phyloP scores from a whole-genome alignment of 2,797 vertebrate genomes.

The Gambusia yucatana region DNA sequence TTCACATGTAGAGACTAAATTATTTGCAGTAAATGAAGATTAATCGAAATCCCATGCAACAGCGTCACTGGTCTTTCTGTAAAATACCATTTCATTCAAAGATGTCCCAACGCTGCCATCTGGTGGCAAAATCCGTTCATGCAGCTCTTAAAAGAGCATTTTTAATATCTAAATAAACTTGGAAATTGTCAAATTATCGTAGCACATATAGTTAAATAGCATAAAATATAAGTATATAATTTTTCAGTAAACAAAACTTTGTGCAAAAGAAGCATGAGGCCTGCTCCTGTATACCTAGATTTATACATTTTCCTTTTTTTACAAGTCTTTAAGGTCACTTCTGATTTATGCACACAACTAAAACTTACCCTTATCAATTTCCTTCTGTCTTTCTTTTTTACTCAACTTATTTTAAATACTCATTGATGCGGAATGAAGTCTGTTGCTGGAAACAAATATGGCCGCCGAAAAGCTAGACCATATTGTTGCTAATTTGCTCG shows the following conservation, averaged over 20 bases:
- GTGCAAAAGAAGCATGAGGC: not conserved
- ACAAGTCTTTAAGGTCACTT: not conserved
- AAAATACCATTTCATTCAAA: not conserved
- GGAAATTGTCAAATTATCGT: not conserved
- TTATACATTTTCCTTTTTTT: not conserved
- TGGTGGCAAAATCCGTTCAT: slow-evolving; percentile 31
- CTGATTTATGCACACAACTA: not conserved
- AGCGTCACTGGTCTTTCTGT: not conserved
- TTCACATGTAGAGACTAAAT: not conserved
- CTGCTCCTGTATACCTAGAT: not conserved
- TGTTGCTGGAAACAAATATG: not conserved
- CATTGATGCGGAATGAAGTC: not conserved
- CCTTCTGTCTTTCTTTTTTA: not conserved
- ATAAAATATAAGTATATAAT: not conserved
- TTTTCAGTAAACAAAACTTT: not conserved
- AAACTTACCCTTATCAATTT: not conserved
- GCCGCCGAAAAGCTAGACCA: not conserved
- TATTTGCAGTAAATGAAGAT: not conserved
- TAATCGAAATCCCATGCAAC: not conserved
- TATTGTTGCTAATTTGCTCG: not conserved
- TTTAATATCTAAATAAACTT: not conserved
- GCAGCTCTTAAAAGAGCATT: not conserved
- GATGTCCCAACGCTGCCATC: slow-evolving; percentile 45
- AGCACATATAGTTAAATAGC: not conserved
- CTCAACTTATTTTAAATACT: not conserved